Percentiles rank a stretch among this genome's conserved stretches.
These are phyloP conservation scores for Metridium senile DNA, from an alignment of 92 coral and sea anemone genomes.

Conservation along the genomic window DNA sequence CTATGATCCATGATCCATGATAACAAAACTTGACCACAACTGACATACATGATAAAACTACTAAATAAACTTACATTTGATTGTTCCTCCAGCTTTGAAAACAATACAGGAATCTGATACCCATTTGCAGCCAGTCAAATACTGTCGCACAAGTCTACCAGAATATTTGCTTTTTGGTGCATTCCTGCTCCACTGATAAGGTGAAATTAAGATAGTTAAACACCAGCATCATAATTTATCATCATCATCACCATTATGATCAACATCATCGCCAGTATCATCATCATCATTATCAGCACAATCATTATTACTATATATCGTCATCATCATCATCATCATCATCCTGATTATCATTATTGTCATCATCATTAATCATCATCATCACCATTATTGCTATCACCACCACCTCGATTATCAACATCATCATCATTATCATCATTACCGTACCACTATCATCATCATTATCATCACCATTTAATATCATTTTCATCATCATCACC, in stretches of 20 bases:
- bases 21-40: neutral
- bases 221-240: neutral
- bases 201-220: neutral
- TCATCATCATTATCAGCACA: too few species aligned
- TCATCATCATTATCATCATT: neutral
- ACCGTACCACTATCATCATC: neutral
- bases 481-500: neutral
- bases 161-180: neutral
- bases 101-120: neutral
- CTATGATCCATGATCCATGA: neutral
- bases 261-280: neutral
- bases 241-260: neutral
- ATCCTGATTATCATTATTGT: neutral
- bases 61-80: neutral
- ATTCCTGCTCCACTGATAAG: neutral
- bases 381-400: neutral
- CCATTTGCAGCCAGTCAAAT: neutral
- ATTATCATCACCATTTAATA: neutral
- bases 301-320: too few species aligned
- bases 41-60: too few species aligned
- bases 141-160: conserved; percentile 3
- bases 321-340: too few species aligned
- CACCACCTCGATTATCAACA: too few species aligned
- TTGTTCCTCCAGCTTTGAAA: conserved; percentile 5
- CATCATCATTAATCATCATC: neutral